Conservation (phyloP, 2,888 invertebrate genomes). For the Sphinx pinastri region DNA sequence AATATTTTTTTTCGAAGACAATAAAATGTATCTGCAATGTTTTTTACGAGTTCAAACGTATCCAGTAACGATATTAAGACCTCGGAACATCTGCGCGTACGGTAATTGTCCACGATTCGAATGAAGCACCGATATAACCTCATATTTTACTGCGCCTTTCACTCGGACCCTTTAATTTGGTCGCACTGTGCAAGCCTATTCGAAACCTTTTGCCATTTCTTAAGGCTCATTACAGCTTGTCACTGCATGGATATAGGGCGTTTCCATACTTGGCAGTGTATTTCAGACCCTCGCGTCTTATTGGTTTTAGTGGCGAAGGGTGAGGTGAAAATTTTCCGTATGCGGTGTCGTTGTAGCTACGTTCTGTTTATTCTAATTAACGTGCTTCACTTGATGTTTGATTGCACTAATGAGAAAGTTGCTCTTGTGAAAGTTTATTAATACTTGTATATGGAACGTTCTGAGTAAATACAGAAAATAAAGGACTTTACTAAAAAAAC, state of each 20-base stretch:
- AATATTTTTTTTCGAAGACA: background rate
- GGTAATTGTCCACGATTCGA: conserved; percentile 50
- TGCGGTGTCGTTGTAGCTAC: conserved; percentile 69
- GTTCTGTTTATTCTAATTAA: conserved; percentile 37
- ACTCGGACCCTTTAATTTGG: conserved; percentile 56
- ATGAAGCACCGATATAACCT: conserved; percentile 8
- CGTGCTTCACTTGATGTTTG: conserved; percentile 1
- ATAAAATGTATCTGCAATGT: background rate
- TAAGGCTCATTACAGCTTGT: conserved; percentile 48
- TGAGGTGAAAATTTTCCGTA: conserved; percentile 59
- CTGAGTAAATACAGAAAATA: background rate
- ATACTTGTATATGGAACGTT: too few species aligned
- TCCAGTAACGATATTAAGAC: conserved; percentile 35
- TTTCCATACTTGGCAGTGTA: conserved; percentile 56
- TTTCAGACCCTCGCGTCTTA: conserved; percentile 76
- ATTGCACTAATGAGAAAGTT: too few species aligned
- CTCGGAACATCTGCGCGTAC: conserved; percentile 48
- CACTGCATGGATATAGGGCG: conserved; percentile 58
- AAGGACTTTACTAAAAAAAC: background rate
- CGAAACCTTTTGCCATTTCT: conserved; percentile 5
- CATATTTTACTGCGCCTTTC: conserved; percentile 59
- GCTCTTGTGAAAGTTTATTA: too few species aligned
- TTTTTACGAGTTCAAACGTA: background rate
- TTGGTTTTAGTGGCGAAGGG: conserved; percentile 78
- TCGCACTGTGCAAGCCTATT: conserved; percentile 38